Evolutionary conservation across 2,888 invertebrate species (phyloP), one percentile per base, ranked within the genome.

Genomic region (Yponomeuta sedellus): DNA sequence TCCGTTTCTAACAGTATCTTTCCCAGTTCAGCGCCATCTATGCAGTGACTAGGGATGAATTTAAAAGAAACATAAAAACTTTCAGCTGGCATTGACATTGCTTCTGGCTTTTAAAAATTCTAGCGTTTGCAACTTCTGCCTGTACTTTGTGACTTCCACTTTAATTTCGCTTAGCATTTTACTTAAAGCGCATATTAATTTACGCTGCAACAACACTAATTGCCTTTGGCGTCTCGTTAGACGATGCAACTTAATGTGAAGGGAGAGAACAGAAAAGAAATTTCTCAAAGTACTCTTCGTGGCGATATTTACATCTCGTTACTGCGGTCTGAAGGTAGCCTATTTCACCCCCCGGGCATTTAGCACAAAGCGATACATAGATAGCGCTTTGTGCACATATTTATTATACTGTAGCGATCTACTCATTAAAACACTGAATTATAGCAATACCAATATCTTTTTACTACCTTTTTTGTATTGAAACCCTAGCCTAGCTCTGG

Each of bases 211-310:
- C 44, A 52, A 52, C 44, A 52, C 44, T 52, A 52, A 52, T 52
- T 52, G 44, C 44, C 44, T 52, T 52, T 52, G 44, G 12, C 44
- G 44, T 52, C 44, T 52, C 44, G 44, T 52, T 52, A 52, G 44
- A 52, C 44, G 44, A 16, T 16, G 12, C 44, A 3, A 52, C 44
- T 52, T 52, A 16, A 52, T 52, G 44, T 52, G 44, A 12, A 52
- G 16, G 44, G 44, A 52, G 16, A 16, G 0, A n/a, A 52, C 44
- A 52, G 16, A 16, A 16, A 52, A 16, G 44, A 3, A 52, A 52
- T 52, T 52, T 52, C 16, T 52, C 44, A 52, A 52, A 52, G 44
- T 16, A 16, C 44, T 4, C 8, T 34, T 8, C 6, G 34, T 34
- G 16, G 16, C 16, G 44, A 52, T 52, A 52, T 52, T 52, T 52